Percentiles rank a stretch among this genome's conserved stretches.
phyloP scores from a whole-genome alignment of 2,113 vertebrate genomes.

The Ciconia maguari region DNA sequence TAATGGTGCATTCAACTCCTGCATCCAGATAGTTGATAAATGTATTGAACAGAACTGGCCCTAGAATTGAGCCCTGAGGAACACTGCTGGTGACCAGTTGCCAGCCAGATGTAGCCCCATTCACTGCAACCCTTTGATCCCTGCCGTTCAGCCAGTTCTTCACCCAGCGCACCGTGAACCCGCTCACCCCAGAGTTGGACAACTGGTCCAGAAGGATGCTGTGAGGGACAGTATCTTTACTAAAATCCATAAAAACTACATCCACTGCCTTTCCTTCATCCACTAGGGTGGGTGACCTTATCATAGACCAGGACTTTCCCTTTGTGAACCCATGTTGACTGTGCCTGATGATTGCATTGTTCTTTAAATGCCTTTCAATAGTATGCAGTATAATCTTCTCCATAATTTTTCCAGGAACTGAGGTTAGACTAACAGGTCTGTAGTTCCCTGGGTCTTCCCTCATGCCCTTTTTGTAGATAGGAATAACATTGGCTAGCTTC shows the following conservation, averaged over 20 bases:
- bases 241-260: not conserved
- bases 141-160: not conserved
- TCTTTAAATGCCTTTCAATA: not conserved
- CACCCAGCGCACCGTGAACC: too few relatives aligned
- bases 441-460: not conserved
- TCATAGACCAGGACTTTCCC: too few relatives aligned
- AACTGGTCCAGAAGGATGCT: not conserved
- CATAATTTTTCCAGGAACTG: not conserved
- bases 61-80: not conserved
- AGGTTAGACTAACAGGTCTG: not conserved
- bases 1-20: not conserved
- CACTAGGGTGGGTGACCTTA: not conserved
- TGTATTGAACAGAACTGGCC: not conserved
- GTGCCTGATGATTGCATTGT: not conserved
- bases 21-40: not conserved
- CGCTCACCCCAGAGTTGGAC: not conserved
- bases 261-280: not conserved
- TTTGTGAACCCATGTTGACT: not conserved
- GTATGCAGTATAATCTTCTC: not conserved
- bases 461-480: not conserved
- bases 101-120: not conserved
- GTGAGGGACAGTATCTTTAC: not conserved
- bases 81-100: too few relatives aligned
- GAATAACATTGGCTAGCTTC: not conserved
- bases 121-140: not conserved